Evolutionary conservation across 2,888 invertebrate genomes (phyloP), one percentile per base, ranked within the genome.

Genomic region (Tiphia femorata): DNA sequence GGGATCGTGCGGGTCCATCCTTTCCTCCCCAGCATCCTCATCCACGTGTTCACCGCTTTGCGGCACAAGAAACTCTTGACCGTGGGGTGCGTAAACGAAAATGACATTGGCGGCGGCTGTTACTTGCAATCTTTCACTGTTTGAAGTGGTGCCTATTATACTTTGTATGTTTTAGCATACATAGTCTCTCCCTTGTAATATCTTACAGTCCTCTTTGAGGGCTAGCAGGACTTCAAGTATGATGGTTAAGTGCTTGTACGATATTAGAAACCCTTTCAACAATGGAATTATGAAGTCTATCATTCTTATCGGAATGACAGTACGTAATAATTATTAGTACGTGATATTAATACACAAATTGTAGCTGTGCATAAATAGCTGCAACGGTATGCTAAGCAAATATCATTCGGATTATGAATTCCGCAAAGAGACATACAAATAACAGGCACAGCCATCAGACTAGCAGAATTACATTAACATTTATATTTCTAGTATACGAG

Each of bases 61-160:
- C 67, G 12, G 46, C 59, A 23, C 65, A 73, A 33, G 67, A 74
- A 30, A 56, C 54, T 37, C 53, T 59, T 8, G 73, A 80, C 25
- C 68, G 73, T 46, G 70, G 67, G 47, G 47, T 76, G 49, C 77
- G 73, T 27, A 75, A 75, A 63, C 73, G 76, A 37, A 79, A 80
- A 78, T 80, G 78, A 81, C 79, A 77, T 49, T 76, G 75, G 76
- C 70, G 62, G 59, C 70, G 69, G 37, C 44, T 77, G 50, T 63
- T 80, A 38, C 50, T 75, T 49, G 70, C 70, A 55, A 76, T 68
- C 48, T 72, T 79, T 70, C 74, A 76, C 58, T 76, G 72, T 67
- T 74, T 77, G 55, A 80, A 80, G 70, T 76, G 81, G 77, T 81
- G 78, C 76, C 75, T 79, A 63, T 62, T 76, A 66, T 72, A 75